Conservation (phyloP, 2,113 vertebrate species). For the Tragelaphus buxtoni region DNA sequence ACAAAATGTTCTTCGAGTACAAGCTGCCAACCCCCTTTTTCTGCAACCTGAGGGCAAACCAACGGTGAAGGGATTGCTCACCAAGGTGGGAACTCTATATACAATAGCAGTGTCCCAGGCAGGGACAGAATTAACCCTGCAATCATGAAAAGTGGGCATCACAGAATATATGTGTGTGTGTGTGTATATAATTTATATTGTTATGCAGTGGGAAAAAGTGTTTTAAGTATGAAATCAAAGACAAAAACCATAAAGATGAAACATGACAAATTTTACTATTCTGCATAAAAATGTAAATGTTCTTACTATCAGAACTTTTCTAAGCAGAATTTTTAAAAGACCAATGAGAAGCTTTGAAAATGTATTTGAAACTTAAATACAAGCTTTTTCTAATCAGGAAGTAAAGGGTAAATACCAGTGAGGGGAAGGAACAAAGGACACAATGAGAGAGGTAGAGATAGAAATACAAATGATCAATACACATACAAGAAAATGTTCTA, state of each 20-base stretch:
- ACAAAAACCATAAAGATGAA: background rate
- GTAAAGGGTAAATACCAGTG: background rate
- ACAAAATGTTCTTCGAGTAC: constrained; percentile 92
- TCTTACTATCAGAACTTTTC: background rate
- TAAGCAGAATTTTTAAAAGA: background rate
- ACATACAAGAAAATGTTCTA: background rate
- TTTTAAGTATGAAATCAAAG: background rate
- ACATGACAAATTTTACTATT: background rate
- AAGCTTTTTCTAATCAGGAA: background rate
- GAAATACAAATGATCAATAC: background rate
- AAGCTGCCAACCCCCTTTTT: constrained; percentile 91
- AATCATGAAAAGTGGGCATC: background rate
- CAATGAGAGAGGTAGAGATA: background rate
- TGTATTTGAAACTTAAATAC: background rate
- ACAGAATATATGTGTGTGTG: background rate
- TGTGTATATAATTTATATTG: background rate
- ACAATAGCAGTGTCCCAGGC: background rate
- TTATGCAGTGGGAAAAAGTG: background rate
- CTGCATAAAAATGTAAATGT: background rate
- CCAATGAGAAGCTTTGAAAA: background rate
- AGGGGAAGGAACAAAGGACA: background rate
- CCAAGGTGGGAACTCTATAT: constrained; percentile 85
- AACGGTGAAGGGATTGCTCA: constrained; percentile 89
- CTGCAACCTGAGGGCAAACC: constrained; percentile 90
- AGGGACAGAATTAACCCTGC: background rate